These are phyloP conservation scores for Diplosoma virens DNA, from an alignment of 23 tunicate genomes.

Conservation along the genomic window DNA sequence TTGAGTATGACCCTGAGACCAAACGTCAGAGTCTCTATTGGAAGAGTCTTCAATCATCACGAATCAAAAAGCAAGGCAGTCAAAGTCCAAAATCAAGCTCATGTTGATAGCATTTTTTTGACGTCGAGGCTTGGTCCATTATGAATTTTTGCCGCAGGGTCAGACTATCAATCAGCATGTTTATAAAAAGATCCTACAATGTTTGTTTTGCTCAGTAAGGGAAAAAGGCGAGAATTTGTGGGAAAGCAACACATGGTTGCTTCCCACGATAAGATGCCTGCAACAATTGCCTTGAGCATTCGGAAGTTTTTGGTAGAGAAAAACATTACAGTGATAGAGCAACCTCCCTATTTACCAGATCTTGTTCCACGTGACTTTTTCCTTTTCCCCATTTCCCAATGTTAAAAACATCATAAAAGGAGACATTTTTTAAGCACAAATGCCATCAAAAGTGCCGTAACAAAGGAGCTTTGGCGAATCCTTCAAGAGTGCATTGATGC, in stretches of 20 bases:
- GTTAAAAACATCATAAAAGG: not conserved
- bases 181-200: slow-evolving; percentile 11
- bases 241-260: slow-evolving; percentile 4
- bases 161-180: slow-evolving; percentile 18
- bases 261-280: slow-evolving; percentile 6
- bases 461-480: slow-evolving; percentile 5
- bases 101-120: slow-evolving; percentile 16
- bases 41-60: slow-evolving; percentile 9
- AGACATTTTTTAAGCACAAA: not conserved
- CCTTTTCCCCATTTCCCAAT: slow-evolving; percentile 16
- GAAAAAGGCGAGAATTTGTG: slow-evolving; percentile 1
- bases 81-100: slow-evolving; percentile 15
- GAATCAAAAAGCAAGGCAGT: not conserved
- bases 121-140: slow-evolving; percentile 2
- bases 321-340: slow-evolving; percentile 1
- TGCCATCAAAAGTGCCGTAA: slow-evolving; percentile 2
- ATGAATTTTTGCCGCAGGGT: slow-evolving; percentile 7
- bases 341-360: not conserved
- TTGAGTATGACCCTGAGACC: not conserved
- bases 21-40: not conserved
- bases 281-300: not conserved
- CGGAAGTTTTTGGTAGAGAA: not conserved
- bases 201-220: slow-evolving; percentile 12
- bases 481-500: slow-evolving; percentile 17
- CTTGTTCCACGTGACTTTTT: not conserved